Evolutionary conservation across 35 echinoderm and acorn worm species (phyloP).

Genomic region (Hemicentrotus pulcherrimus): DNA sequence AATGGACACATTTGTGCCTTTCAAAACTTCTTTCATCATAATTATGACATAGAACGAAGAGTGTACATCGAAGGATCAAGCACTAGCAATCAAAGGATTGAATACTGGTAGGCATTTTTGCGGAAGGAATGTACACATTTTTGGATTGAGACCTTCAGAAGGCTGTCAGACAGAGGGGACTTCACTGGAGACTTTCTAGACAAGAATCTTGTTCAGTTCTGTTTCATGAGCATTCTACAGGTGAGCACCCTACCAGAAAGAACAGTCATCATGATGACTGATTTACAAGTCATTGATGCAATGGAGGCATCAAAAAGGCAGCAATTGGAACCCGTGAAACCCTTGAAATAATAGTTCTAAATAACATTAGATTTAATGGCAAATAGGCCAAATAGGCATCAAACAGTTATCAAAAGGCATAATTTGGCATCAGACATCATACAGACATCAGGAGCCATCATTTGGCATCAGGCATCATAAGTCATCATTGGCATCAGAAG

Average conservation of each 20-base stretch:
- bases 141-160: constrained; percentile 68
- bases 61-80: constrained; percentile 43
- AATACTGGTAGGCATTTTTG: constrained; percentile 48
- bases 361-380: too few species aligned
- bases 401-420: too few species aligned
- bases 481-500: too few species aligned
- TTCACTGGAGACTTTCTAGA: constrained; percentile 62
- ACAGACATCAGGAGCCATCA: too few species aligned
- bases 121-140: constrained; percentile 72
- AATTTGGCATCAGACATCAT: too few species aligned
- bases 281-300: too few species aligned
- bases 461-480: too few species aligned
- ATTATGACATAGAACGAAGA: not conserved
- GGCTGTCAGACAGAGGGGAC: constrained; percentile 44
- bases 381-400: too few species aligned
- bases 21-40: constrained; percentile 26
- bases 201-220: constrained; percentile 69
- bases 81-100: constrained; percentile 53
- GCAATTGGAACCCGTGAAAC: too few species aligned
- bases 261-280: too few species aligned
- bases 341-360: too few species aligned
- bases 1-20: constrained; percentile 47
- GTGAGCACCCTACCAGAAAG: constrained; percentile 24
- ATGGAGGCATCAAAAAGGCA: too few species aligned
- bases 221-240: constrained; percentile 61